phyloP scores from a whole-genome alignment of 2,888 invertebrate species.

The Lissonota sp. region DNA sequence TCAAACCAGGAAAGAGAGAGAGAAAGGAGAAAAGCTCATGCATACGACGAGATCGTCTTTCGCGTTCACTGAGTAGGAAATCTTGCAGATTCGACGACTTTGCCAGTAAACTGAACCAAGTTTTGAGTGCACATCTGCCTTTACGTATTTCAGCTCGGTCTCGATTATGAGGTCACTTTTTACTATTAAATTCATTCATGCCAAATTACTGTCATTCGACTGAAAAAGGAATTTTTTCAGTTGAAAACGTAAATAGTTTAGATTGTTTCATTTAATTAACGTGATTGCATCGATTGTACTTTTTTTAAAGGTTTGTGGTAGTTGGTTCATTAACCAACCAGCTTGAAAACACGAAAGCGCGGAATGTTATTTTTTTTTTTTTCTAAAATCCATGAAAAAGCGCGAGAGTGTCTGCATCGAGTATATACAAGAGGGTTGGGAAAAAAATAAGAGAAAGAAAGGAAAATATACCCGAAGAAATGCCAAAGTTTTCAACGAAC shows the following conservation, averaged over 20 bases:
- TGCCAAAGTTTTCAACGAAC: constrained; percentile 35
- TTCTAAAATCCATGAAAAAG: constrained; percentile 11
- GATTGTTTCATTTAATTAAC: too few relatives aligned
- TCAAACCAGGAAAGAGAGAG: constrained; percentile 37
- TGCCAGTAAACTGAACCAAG: constrained; percentile 7
- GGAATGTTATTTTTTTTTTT: neutral
- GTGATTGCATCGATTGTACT: neutral
- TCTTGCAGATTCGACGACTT: constrained; percentile 41
- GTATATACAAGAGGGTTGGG: neutral
- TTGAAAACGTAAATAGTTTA: too few relatives aligned
- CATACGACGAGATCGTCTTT: constrained; percentile 24
- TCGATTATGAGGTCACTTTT: too few relatives aligned
- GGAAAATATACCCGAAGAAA: constrained; percentile 1
- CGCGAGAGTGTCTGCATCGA: neutral
- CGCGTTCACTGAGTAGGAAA: constrained; percentile 12
- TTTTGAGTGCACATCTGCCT: constrained; percentile 26
- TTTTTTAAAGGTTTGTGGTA: neutral
- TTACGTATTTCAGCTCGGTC: too few relatives aligned
- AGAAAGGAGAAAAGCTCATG: constrained; percentile 17
- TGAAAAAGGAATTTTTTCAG: too few relatives aligned
- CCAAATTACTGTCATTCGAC: too few relatives aligned
- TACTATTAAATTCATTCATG: too few relatives aligned
- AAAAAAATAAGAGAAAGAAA: neutral
- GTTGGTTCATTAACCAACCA: neutral
- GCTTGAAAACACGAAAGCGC: neutral